These are phyloP conservation scores for Meliscaeva auricollis DNA, from an alignment of 2,888 invertebrate genomes.

Conservation along the genomic window DNA sequence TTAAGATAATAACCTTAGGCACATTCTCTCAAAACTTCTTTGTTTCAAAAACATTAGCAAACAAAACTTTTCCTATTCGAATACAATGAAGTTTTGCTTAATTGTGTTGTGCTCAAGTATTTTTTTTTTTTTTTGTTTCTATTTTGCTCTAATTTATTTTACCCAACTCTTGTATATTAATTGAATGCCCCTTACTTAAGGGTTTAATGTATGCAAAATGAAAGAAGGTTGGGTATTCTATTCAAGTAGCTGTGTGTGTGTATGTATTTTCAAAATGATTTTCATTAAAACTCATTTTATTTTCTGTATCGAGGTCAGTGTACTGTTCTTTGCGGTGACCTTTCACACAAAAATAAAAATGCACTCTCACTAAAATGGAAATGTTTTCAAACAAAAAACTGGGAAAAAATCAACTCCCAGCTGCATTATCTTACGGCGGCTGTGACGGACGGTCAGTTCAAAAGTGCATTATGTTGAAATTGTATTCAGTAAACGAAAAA, in stretches of 20 bases:
- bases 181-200: slow-evolving; percentile 8
- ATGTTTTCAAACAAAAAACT: neutral
- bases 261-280: slow-evolving; percentile 33
- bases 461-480: neutral
- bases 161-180: slow-evolving; percentile 51
- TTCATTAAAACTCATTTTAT: slow-evolving; percentile 40
- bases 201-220: slow-evolving; percentile 7
- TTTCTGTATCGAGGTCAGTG: slow-evolving; percentile 43
- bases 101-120: slow-evolving; percentile 3
- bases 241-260: neutral
- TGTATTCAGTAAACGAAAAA: neutral
- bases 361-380: slow-evolving; percentile 36
- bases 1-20: slow-evolving; percentile 1
- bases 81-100: neutral
- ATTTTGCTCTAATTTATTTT: slow-evolving; percentile 21
- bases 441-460: slow-evolving; percentile 33
- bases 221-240: neutral
- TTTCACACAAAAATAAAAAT: slow-evolving; percentile 25
- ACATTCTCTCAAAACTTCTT: slow-evolving; percentile 1
- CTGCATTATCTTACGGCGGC: slow-evolving; percentile 27
- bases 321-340: slow-evolving; percentile 16
- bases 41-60: slow-evolving; percentile 25
- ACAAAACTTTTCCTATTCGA: slow-evolving; percentile 17
- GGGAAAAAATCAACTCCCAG: neutral
- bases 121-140: neutral